Evolutionary conservation across 2,113 vertebrate genomes (phyloP).

Genomic region (Camelus bactrianus): DNA sequence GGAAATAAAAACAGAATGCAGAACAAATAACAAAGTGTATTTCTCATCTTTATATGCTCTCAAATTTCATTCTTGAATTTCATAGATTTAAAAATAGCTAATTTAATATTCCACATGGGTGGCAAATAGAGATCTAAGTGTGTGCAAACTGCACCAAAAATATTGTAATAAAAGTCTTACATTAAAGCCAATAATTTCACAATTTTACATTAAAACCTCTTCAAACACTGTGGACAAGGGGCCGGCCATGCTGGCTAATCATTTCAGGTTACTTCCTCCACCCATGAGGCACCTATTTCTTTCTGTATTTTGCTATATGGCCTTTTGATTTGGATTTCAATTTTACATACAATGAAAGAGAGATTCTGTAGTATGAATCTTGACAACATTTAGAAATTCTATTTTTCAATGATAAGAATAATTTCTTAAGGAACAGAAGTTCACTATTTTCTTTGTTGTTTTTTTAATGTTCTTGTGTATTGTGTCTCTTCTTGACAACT

Average conservation of each 20-base stretch:
- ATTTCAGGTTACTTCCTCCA: neutral
- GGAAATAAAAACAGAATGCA: slow-evolving; percentile 43
- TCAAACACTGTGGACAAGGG: neutral
- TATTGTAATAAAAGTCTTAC: neutral
- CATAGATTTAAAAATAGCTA: slow-evolving; percentile 5
- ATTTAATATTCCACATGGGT: slow-evolving; percentile 19
- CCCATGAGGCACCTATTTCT: neutral
- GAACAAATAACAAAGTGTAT: neutral
- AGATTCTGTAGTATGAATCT: neutral
- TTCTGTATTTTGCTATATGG: neutral
- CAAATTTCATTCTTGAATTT: slow-evolving; percentile 51
- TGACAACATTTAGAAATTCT: slow-evolving; percentile 27
- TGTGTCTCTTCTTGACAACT: slow-evolving; percentile 68
- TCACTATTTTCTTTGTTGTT: slow-evolving; percentile 61
- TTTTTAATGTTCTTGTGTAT: slow-evolving; percentile 73
- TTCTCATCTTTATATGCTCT: neutral
- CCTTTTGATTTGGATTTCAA: slow-evolving; percentile 43
- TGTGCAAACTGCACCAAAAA: neutral
- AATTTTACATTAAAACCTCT: neutral
- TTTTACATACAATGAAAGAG: neutral
- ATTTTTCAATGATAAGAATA: slow-evolving; percentile 40
- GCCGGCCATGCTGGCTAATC: neutral
- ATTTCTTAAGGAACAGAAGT: slow-evolving; percentile 56
- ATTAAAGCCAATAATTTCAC: neutral
- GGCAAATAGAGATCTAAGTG: neutral